phyloP scores from a whole-genome alignment of 1,140 invertebrate species.

The Rhopalosiphum padi region DNA sequence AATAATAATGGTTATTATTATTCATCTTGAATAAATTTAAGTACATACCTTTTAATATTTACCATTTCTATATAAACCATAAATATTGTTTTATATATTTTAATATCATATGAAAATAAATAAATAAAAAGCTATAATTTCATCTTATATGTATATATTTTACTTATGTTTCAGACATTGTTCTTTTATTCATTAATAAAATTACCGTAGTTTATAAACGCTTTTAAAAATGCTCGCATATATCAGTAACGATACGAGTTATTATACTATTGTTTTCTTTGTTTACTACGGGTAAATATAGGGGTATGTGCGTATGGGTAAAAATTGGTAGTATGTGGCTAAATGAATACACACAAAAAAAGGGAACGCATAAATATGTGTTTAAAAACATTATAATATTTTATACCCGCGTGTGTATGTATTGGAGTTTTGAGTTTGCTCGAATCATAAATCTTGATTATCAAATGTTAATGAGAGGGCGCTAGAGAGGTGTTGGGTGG shows the following conservation, averaged over 20 bases:
- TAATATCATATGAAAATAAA: not conserved
- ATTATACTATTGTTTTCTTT: not conserved
- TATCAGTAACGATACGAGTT: not conserved
- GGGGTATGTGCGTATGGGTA: not conserved
- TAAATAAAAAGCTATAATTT: not conserved
- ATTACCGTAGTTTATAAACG: not conserved
- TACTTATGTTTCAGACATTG: not conserved
- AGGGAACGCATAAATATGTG: not conserved
- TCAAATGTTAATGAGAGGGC: conserved; percentile 47
- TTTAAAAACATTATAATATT: conserved; percentile 21
- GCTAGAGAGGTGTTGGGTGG: not conserved
- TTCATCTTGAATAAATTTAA: too few species aligned
- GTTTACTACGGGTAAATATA: not conserved
- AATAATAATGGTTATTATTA: too few species aligned
- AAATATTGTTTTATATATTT: not conserved
- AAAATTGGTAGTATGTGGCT: conserved; percentile 5
- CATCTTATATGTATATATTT: not conserved
- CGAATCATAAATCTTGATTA: conserved; percentile 48
- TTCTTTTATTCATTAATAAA: not conserved
- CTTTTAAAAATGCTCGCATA: not conserved
- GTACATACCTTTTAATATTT: too few species aligned
- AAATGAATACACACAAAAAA: conserved; percentile 25
- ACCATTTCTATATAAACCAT: too few species aligned
- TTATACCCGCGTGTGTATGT: not conserved
- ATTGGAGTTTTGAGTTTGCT: not conserved